These are phyloP conservation scores for Esox niger DNA, from an alignment of 2,113 vertebrate species.

Conservation along the genomic window DNA sequence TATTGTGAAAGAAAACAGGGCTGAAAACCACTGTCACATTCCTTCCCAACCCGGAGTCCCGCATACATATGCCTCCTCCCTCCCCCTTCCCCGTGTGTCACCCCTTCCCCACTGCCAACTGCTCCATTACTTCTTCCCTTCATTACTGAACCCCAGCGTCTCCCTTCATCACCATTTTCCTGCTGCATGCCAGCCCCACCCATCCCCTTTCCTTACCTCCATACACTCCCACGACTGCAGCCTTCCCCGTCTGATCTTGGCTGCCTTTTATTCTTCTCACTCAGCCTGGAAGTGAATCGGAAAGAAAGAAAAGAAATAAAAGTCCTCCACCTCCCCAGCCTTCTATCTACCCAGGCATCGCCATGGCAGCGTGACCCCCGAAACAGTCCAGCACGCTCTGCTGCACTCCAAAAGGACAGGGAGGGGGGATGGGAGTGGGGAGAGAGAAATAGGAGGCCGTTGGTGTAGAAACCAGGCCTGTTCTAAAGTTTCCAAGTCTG, in stretches of 20 bases:
- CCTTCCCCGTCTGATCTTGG: constrained; percentile 41
- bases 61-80: constrained; percentile 37
- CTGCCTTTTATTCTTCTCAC: constrained; percentile 46
- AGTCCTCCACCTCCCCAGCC: constrained; percentile 47
- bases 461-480: neutral
- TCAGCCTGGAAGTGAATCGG: constrained; percentile 44
- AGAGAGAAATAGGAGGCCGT: constrained; percentile 30
- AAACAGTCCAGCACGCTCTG: constrained; percentile 61
- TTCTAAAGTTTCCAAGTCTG: neutral
- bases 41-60: constrained; percentile 44
- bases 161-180: constrained; percentile 13
- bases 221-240: constrained; percentile 32
- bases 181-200: constrained; percentile 18
- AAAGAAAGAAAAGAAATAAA: constrained; percentile 17
- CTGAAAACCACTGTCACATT: constrained; percentile 56
- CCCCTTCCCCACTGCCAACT: constrained; percentile 47
- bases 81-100: constrained; percentile 28
- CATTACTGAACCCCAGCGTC: constrained; percentile 44
- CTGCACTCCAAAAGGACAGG: constrained; percentile 58
- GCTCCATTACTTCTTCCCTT: constrained; percentile 45
- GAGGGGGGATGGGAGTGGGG: constrained; percentile 15
- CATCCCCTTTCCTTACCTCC: constrained; percentile 34
- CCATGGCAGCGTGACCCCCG: constrained; percentile 63
- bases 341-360: constrained; percentile 46
- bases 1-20: constrained; percentile 65